Conservation (phyloP, 1,140 invertebrate genomes). For the Dendroctonus ponderosae region DNA sequence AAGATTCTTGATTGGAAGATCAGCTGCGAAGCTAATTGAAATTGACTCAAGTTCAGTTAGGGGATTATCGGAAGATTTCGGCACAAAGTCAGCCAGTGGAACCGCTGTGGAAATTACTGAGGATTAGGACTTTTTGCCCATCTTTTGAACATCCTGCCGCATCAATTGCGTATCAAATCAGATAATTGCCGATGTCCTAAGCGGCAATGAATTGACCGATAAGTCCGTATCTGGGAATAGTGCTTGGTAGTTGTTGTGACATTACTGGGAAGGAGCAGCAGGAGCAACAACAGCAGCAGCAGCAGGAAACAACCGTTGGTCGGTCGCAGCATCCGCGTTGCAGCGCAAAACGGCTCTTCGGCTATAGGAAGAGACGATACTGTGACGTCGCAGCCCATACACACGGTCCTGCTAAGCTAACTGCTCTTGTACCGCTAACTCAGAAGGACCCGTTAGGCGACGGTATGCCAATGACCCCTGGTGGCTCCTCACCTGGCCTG, state of each 20-base stretch:
- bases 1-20: too few species aligned
- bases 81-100: background rate
- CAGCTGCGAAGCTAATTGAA: background rate
- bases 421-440: conserved; percentile 49
- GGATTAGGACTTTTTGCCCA: background rate
- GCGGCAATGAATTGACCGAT: conserved; percentile 1
- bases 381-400: conserved; percentile 37
- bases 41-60: background rate
- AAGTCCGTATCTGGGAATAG: conserved; percentile 1
- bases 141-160: background rate
- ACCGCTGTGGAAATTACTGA: background rate
- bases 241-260: background rate
- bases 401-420: conserved; percentile 49
- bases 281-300: background rate
- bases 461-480: conserved; percentile 47
- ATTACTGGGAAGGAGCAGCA: background rate
- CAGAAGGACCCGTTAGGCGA: conserved; percentile 43
- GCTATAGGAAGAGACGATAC: conserved; percentile 3
- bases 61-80: background rate
- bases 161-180: background rate
- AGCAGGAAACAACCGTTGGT: conserved; percentile 31
- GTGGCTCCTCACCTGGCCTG: conserved; percentile 47
- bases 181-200: background rate
- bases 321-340: conserved; percentile 30
- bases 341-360: conserved; percentile 23